A percentile compares a stretch with the other conserved stretches of the same genome.
These are phyloP conservation scores for Autographa pulchrina DNA, from an alignment of 2,888 invertebrate genomes.

Conservation along the genomic window DNA sequence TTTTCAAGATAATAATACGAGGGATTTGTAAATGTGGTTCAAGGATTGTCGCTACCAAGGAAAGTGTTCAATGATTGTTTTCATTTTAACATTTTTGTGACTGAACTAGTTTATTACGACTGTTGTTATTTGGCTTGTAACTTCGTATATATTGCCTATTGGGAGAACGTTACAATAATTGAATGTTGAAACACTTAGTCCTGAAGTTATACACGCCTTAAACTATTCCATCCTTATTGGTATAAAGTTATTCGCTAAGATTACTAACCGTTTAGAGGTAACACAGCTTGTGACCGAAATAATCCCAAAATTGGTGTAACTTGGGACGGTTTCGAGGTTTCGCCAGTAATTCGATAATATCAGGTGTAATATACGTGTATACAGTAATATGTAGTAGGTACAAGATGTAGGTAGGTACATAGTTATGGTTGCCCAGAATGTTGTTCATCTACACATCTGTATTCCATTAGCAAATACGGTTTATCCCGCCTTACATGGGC, in stretches of 20 bases:
- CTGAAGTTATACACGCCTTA: background rate
- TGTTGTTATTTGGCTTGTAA: background rate
- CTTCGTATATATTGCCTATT: background rate
- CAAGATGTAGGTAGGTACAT: conserved; percentile 64
- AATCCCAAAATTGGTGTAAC: conserved; percentile 29
- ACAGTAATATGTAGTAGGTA: conserved; percentile 49
- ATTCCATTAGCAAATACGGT: conserved; percentile 87
- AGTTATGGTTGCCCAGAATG: conserved; percentile 79
- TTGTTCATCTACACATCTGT: conserved; percentile 84
- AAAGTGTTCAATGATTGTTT: too few relatives aligned
- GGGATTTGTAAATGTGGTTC: background rate
- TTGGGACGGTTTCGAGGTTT: conserved; percentile 25
- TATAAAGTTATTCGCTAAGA: conserved; percentile 14
- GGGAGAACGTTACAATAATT: background rate
- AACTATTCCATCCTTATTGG: conserved; percentile 11
- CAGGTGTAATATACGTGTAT: conserved; percentile 29
- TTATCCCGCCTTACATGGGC: conserved; percentile 75
- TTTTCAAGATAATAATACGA: background rate
- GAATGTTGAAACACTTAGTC: background rate
- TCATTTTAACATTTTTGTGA: too few relatives aligned
- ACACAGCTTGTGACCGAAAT: conserved; percentile 24
- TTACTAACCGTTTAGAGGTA: conserved; percentile 21
- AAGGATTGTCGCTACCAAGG: background rate
- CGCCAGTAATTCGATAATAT: conserved; percentile 54
- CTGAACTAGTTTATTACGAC: too few relatives aligned